Evolutionary conservation across 2,113 vertebrate genomes (phyloP), one percentile per base, ranked within the genome.

Genomic region (Chrysemys picta): DNA sequence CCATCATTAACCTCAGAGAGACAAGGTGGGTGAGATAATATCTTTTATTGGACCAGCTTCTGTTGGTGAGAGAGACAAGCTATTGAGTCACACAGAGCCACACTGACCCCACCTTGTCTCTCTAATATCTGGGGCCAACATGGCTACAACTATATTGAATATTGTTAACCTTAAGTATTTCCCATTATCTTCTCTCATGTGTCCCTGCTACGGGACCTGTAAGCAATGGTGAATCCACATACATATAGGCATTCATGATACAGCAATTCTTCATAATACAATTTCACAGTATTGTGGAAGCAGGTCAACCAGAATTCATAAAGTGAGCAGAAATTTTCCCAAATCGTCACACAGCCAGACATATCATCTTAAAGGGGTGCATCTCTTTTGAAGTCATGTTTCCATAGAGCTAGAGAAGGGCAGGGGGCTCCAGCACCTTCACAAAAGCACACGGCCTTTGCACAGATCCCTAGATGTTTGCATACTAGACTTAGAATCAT

Each of bases 331-430:
- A 65, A 65, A 69, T 31, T 21, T n/a, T n/a, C 65, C 8, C 35
- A n/a, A 19, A 35, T 69, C 17, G 38, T 8, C 82, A 88, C 89
- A 38, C 29, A 95, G 35, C 27, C 76, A 14, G 35, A 84, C 31
- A 42, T 21, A n/a, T 29, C 65, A 47, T 38, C 89, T 96, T 57
- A 65, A 95, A 92, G 57, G 50, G 85, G 45, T 75, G 75, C 50
- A 79, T 47, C 80, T 47, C 62, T 91, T 88, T 88, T 57, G 35
- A 57, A 85, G 72, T 25, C 53, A 4, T 65, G 62, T 97, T 84
- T 42, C 91, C 91, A 94, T 81, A 82, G 89, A 93, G 92, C 95
- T 79, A 54, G 25, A 59, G 91, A 86, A 95, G 88, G 81, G 89
- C 80, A 84, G 80, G 22, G 38, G n/a, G 69, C 19, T 75, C 10